Percentiles rank a stretch among this genome's conserved stretches.
These are phyloP conservation scores for Diploptera punctata DNA, from an alignment of 2,888 invertebrate genomes.

Conservation along the genomic window DNA sequence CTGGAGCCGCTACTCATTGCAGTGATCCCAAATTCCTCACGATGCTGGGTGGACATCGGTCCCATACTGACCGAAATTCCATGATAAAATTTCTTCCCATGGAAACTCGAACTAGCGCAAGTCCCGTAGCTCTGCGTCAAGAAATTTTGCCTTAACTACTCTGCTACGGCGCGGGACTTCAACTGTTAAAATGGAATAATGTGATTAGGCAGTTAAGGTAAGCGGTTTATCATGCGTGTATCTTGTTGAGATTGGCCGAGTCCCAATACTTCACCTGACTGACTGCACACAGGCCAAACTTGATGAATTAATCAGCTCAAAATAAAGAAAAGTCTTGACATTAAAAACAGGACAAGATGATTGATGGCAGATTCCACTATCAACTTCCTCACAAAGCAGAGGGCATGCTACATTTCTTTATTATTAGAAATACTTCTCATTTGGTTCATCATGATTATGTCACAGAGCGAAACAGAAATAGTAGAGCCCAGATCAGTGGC, in stretches of 20 bases:
- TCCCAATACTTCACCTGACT: constrained; percentile 22
- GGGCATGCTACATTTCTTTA: neutral
- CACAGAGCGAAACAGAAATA: constrained; percentile 27
- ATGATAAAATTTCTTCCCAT: no score
- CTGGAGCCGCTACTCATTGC: no score
- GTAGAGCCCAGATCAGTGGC: no score
- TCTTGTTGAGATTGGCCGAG: constrained; percentile 35
- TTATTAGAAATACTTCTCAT: constrained; percentile 23
- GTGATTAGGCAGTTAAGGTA: constrained; percentile 8
- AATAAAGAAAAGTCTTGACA: constrained; percentile 34
- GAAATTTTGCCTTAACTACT: no score
- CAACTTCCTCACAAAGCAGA: neutral
- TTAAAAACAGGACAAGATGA: constrained; percentile 29
- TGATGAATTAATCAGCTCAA: constrained; percentile 38
- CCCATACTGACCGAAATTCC: no score
- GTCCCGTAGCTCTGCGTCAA: no score
- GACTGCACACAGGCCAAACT: neutral
- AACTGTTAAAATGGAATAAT: no score
- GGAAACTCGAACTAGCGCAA: no score
- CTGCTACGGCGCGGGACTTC: no score
- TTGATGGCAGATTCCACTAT: constrained; percentile 38
- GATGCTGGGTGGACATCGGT: no score
- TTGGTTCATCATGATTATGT: constrained; percentile 27
- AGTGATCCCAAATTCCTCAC: no score
- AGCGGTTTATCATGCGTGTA: constrained; percentile 20